These are phyloP conservation scores for Tylochromis polylepis DNA, from an alignment of 2,113 vertebrate species.

Conservation along the genomic window DNA sequence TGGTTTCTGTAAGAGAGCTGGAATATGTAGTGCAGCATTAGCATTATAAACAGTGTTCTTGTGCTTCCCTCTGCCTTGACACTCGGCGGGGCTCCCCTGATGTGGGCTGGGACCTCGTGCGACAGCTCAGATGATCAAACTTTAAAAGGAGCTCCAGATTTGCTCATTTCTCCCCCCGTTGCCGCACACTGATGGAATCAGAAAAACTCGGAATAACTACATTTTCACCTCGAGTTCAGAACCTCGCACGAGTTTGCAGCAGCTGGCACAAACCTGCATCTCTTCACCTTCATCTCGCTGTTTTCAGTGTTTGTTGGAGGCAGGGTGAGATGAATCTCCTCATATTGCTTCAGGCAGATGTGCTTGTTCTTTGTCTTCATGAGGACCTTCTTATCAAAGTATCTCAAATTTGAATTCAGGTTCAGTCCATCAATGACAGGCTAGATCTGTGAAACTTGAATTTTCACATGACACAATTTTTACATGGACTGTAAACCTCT, in stretches of 20 bases:
- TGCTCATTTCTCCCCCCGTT: background rate
- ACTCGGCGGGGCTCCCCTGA: background rate
- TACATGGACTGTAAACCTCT: background rate
- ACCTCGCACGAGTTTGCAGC: background rate
- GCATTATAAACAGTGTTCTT: background rate
- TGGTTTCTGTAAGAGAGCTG: background rate
- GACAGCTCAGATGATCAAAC: background rate
- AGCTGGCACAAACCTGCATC: background rate
- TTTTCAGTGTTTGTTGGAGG: background rate
- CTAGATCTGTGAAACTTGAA: background rate
- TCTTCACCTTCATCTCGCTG: background rate
- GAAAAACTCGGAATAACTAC: background rate
- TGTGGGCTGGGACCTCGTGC: background rate
- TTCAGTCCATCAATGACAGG: background rate
- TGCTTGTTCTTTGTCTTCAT: background rate
- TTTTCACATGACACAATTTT: no score
- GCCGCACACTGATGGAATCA: background rate
- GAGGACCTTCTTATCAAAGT: background rate
- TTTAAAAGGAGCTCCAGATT: background rate
- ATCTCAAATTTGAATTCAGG: background rate
- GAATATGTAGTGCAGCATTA: background rate
- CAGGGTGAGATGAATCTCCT: background rate
- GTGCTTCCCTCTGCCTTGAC: background rate
- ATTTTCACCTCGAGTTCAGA: background rate
- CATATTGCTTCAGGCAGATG: background rate